Conservation (phyloP, 2,113 vertebrate genomes). For the Notothenia coriiceps region DNA sequence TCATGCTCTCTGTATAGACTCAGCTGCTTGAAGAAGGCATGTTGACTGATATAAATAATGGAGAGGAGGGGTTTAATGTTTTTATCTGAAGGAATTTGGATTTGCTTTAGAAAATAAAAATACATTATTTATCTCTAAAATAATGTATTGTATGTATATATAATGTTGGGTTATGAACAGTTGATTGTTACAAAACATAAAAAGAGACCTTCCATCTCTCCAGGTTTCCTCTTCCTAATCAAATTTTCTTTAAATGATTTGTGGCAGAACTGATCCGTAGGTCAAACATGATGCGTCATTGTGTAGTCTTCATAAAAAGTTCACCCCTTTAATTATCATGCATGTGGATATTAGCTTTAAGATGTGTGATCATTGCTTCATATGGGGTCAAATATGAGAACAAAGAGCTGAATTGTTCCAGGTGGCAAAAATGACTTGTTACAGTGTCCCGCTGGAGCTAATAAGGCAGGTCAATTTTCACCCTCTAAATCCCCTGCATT, state of each 20-base stretch:
- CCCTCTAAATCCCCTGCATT: constrained; percentile 79
- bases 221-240: constrained; percentile 48
- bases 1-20: background rate
- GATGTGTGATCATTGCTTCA: constrained; percentile 52
- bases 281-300: constrained; percentile 42
- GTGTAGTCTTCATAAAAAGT: constrained; percentile 59
- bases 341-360: constrained; percentile 71
- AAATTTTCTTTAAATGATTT: constrained; percentile 31
- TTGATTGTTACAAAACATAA: background rate
- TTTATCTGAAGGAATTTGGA: background rate
- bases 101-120: background rate
- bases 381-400: constrained; percentile 61
- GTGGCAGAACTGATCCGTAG: constrained; percentile 28
- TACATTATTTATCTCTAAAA: background rate
- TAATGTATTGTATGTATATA: background rate
- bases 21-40: background rate
- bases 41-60: background rate
- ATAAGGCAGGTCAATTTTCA: constrained; percentile 86
- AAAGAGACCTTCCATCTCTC: background rate
- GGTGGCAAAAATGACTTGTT: constrained; percentile 83
- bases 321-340: constrained; percentile 56
- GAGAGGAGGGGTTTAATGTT: background rate
- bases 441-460: constrained; percentile 83
- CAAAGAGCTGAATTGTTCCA: constrained; percentile 83
- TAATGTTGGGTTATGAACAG: constrained; percentile 6